Percentiles rank a stretch among this genome's conserved stretches.
phyloP scores from a whole-genome alignment of 2,113 vertebrate genomes.

The Odocoileus virginianus region DNA sequence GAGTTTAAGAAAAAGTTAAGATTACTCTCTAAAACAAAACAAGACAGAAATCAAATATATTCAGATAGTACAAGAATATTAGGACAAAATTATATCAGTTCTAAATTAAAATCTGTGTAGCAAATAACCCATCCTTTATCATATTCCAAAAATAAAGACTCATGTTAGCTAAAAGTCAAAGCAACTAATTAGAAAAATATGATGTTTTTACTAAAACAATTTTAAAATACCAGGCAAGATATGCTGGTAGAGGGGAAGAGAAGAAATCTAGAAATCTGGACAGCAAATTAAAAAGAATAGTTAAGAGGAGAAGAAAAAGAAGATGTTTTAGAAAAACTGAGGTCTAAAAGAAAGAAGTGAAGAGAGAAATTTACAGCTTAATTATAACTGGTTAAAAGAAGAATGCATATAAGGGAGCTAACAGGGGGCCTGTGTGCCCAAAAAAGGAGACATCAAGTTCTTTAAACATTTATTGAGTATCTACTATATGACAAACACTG shows the following conservation, averaged over 20 bases:
- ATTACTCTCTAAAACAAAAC: background rate
- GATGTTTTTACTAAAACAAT: conserved; percentile 18
- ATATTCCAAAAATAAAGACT: conserved; percentile 25
- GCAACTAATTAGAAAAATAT: conserved; percentile 5
- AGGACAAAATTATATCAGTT: conserved; percentile 17
- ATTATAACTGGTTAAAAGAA: background rate
- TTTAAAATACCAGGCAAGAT: background rate
- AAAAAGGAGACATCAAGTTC: background rate
- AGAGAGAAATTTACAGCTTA: background rate
- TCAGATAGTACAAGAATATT: background rate
- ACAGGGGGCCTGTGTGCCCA: background rate
- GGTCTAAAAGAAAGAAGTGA: background rate
- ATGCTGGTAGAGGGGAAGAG: background rate
- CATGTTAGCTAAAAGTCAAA: background rate
- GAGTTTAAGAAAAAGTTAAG: conserved; percentile 25
- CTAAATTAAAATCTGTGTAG: conserved; percentile 35
- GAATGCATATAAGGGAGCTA: background rate
- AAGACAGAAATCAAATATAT: conserved; percentile 37
- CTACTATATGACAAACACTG: background rate
- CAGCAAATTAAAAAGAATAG: background rate
- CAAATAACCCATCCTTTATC: conserved; percentile 11
- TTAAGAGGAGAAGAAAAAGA: conserved; percentile 10
- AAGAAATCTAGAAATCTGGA: background rate
- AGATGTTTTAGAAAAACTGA: background rate
- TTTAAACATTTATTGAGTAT: conserved; percentile 7